Evolutionary conservation across 2,113 vertebrate genomes (phyloP).

Genomic region (Thalassoma bifasciatum): DNA sequence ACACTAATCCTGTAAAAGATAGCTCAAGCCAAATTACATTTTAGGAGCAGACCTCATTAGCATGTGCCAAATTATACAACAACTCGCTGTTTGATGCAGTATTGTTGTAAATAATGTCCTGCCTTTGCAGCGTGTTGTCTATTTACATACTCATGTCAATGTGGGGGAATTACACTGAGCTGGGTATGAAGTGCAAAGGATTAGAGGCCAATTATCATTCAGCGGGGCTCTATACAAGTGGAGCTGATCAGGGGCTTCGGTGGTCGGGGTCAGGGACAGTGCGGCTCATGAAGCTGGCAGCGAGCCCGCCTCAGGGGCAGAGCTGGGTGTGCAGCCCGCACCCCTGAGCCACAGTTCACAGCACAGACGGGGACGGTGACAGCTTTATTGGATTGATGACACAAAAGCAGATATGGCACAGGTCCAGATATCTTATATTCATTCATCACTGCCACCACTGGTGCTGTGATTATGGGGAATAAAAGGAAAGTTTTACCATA

Average conservation of each 20-base stretch:
- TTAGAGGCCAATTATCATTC: conserved; percentile 65
- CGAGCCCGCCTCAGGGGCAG: conserved; percentile 5
- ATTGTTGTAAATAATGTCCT: not conserved
- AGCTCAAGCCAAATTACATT: not conserved
- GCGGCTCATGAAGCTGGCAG: conserved; percentile 43
- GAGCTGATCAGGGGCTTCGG: conserved; percentile 45
- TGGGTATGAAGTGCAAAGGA: conserved; percentile 45
- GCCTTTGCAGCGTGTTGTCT: conserved; percentile 37
- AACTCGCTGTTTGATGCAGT: not conserved
- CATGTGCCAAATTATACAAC: not conserved
- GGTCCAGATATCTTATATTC: conserved; percentile 4
- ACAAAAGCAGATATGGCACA: conserved; percentile 7
- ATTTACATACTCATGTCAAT: conserved; percentile 40
- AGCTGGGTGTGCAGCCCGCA: conserved; percentile 6
- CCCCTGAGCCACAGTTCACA: conserved; percentile 29
- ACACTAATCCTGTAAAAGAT: not conserved
- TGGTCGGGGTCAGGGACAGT: conserved; percentile 54
- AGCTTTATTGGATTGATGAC: conserved; percentile 24
- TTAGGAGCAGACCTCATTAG: not conserved
- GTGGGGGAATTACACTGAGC: conserved; percentile 33
- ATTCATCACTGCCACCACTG: conserved; percentile 2
- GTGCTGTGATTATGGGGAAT: not conserved
- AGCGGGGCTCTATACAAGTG: conserved; percentile 21
- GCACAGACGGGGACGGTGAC: not conserved
- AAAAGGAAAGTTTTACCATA: not conserved